phyloP scores from a whole-genome alignment of 2,797 vertebrate species.

The Glossophaga mutica region DNA sequence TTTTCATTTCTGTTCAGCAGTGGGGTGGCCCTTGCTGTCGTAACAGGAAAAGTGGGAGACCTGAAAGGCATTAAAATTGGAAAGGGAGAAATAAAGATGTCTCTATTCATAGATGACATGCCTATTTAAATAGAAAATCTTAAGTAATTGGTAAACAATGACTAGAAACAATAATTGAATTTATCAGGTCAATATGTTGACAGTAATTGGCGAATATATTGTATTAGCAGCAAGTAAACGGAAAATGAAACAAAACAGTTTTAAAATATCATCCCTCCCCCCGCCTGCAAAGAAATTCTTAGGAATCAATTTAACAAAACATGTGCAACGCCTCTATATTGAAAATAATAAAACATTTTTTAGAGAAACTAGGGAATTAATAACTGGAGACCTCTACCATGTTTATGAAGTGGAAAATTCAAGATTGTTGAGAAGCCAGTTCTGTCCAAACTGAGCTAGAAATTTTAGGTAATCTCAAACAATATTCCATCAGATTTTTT shows the following conservation, averaged over 20 bases:
- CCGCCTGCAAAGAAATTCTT: not conserved
- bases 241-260: not conserved
- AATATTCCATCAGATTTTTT: not conserved
- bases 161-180: not conserved
- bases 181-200: not conserved
- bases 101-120: not conserved
- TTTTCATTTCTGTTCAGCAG: not conserved
- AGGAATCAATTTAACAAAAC: not conserved
- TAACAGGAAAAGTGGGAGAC: not conserved
- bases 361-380: not conserved
- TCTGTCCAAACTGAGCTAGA: not conserved
- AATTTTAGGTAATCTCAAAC: not conserved
- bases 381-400: not conserved
- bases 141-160: not conserved
- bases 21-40: not conserved
- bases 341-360: not conserved
- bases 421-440: not conserved
- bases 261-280: not conserved
- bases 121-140: not conserved
- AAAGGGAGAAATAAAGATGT: not conserved
- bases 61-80: not conserved
- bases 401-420: not conserved
- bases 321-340: not conserved
- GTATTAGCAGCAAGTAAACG: not conserved
- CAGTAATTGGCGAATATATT: not conserved